phyloP scores from a whole-genome alignment of 1,140 invertebrate genomes.

The Sycobia sp. region DNA sequence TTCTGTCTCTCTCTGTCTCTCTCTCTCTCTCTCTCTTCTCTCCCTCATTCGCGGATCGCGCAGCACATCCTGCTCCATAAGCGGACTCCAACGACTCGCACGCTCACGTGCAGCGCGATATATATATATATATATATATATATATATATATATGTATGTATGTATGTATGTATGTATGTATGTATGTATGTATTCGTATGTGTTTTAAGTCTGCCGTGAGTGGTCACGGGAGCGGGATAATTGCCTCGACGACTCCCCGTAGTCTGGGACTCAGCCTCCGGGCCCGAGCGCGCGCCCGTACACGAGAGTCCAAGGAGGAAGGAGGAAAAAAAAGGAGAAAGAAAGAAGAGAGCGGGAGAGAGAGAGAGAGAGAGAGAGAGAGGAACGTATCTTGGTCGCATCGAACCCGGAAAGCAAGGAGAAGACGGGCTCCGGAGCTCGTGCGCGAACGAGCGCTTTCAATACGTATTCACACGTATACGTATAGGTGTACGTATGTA shows the following conservation, averaged over 20 bases:
- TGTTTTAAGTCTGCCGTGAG: slow-evolving; percentile 29
- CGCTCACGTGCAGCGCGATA: no score
- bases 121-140: no score
- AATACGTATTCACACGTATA: background rate
- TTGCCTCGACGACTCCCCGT: slow-evolving; percentile 42
- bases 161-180: no score
- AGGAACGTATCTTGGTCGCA: slow-evolving; percentile 17
- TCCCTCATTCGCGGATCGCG: slow-evolving; percentile 21
- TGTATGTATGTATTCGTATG: slow-evolving; percentile 5
- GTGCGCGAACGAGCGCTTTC: background rate
- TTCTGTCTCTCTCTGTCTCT: slow-evolving; percentile 34
- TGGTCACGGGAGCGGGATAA: slow-evolving; percentile 39
- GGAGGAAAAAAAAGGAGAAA: slow-evolving; percentile 4
- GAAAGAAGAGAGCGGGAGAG: no score
- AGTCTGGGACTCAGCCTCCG: slow-evolving; percentile 34
- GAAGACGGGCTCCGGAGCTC: background rate
- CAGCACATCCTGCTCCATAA: slow-evolving; percentile 57
- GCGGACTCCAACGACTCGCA: slow-evolving; percentile 32
- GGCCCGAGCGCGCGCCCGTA: slow-evolving; percentile 16
- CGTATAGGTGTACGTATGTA: no score
- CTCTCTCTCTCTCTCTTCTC: background rate
- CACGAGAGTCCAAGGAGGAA: no score
- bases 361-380: no score
- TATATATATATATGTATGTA: no score
- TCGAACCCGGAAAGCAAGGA: slow-evolving; percentile 36